Conservation (phyloP, 1,140 invertebrate species). For the Hylyphantes graminicola region DNA sequence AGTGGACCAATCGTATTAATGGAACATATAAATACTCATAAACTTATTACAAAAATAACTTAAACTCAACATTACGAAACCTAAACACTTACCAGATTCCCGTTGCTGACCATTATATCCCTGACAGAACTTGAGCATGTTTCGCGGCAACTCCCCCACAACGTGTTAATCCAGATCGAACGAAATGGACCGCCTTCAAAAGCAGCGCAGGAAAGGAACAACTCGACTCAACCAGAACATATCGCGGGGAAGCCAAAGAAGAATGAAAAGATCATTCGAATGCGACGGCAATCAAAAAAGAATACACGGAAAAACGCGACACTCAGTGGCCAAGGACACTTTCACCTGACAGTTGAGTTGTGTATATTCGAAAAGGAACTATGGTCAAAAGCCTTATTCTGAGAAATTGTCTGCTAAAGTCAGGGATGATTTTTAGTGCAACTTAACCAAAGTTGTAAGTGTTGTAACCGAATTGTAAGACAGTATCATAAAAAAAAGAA, state of each 20-base stretch:
- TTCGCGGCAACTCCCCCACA: not conserved
- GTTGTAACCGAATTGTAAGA: too few species aligned
- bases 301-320: conserved; percentile 22
- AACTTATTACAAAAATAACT: too few species aligned
- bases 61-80: not conserved
- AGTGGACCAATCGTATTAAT: too few species aligned
- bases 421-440: too few species aligned
- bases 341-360: too few species aligned
- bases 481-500: too few species aligned
- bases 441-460: too few species aligned
- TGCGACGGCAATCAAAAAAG: conserved; percentile 32
- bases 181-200: not conserved
- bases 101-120: conserved; percentile 13
- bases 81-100: conserved; percentile 17
- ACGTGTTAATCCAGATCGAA: conserved; percentile 14
- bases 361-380: too few species aligned
- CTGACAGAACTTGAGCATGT: conserved; percentile 47
- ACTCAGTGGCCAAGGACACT: too few species aligned
- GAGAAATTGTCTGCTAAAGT: too few species aligned
- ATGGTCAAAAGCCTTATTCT: too few species aligned
- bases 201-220: conserved; percentile 25
- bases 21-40: too few species aligned
- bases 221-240: conserved; percentile 16
- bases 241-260: not conserved
- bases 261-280: conserved; percentile 28